Percentiles rank a stretch among this genome's conserved stretches.
Evolutionary conservation across 2,113 vertebrate genomes (phyloP).

Genomic region (Callipepla californica): DNA sequence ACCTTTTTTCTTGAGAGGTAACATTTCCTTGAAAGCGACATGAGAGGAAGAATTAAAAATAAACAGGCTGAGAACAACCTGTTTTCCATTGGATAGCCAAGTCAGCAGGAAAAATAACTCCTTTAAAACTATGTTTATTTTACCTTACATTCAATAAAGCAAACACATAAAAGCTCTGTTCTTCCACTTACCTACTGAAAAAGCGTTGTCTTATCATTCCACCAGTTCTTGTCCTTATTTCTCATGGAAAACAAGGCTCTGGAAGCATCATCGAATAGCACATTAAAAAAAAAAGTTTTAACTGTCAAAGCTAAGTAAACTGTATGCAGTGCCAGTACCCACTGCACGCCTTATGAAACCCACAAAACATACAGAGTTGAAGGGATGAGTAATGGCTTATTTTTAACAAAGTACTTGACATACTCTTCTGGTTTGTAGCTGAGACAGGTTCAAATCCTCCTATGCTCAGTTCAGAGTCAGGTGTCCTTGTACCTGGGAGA

Average conservation of each 20-base stretch:
- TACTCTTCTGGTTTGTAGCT: background rate
- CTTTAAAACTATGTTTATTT: background rate
- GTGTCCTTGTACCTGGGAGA: background rate
- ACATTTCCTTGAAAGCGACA: slow-evolving; percentile 51
- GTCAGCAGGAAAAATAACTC: background rate
- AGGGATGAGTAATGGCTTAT: background rate
- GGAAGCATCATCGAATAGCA: background rate
- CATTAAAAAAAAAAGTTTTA: background rate
- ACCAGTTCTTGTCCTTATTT: background rate
- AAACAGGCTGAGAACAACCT: slow-evolving; percentile 3
- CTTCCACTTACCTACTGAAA: background rate
- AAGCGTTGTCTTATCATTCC: background rate
- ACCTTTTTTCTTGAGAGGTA: slow-evolving; percentile 40
- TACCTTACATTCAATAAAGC: background rate
- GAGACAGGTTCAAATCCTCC: background rate
- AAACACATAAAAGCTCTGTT: background rate
- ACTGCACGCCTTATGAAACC: background rate
- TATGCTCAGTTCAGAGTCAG: background rate
- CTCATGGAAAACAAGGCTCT: background rate
- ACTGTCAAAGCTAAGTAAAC: background rate
- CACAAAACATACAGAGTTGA: background rate
- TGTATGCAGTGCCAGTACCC: background rate
- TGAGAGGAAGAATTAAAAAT: slow-evolving; percentile 34
- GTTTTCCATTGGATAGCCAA: background rate
- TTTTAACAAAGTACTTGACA: background rate